These are phyloP conservation scores for Brachypterus glaber DNA, from an alignment of 2,888 invertebrate genomes.

Conservation along the genomic window DNA sequence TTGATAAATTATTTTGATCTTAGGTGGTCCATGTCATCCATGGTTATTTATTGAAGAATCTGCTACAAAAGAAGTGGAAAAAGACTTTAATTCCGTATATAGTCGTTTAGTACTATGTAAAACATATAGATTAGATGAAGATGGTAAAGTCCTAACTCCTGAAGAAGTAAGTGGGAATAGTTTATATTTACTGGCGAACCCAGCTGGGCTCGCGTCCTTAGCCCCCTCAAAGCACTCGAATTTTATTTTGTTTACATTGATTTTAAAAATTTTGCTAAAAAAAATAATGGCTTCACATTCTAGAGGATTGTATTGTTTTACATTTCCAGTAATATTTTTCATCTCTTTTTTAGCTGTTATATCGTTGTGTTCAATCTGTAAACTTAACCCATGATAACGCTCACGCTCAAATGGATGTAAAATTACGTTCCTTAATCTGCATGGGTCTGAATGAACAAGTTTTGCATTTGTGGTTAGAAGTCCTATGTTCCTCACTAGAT, in stretches of 20 bases:
- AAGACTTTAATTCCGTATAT: slow-evolving; percentile 96
- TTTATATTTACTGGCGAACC: too few species aligned
- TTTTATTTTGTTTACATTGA: too few species aligned
- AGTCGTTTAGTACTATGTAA: slow-evolving; percentile 94
- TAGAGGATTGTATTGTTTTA: too few species aligned
- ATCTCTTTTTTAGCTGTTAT: slow-evolving; percentile 55
- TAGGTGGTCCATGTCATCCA: slow-evolving; percentile 90
- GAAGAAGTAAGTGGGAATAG: slow-evolving; percentile 83
- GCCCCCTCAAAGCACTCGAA: too few species aligned
- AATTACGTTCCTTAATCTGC: slow-evolving; percentile 88
- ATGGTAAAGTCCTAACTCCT: slow-evolving; percentile 96
- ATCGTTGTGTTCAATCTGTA: slow-evolving; percentile 92
- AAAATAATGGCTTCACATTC: slow-evolving; percentile 10
- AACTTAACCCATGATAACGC: slow-evolving; percentile 93
- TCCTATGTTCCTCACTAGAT: slow-evolving; percentile 88
- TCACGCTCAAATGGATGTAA: slow-evolving; percentile 98
- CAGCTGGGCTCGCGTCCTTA: too few species aligned
- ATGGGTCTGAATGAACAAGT: slow-evolving; percentile 97
- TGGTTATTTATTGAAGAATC: slow-evolving; percentile 99
- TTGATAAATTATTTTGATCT: too few species aligned
- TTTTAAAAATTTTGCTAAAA: slow-evolving; percentile 10
- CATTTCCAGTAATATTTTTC: too few species aligned
- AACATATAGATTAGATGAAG: slow-evolving; percentile 96
- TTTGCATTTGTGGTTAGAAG: slow-evolving; percentile 95
- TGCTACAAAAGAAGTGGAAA: slow-evolving; percentile 90